Conservation (phyloP, 37 sponge, comb jelly and placozoan genomes). For the Hormiphora californensis region DNA sequence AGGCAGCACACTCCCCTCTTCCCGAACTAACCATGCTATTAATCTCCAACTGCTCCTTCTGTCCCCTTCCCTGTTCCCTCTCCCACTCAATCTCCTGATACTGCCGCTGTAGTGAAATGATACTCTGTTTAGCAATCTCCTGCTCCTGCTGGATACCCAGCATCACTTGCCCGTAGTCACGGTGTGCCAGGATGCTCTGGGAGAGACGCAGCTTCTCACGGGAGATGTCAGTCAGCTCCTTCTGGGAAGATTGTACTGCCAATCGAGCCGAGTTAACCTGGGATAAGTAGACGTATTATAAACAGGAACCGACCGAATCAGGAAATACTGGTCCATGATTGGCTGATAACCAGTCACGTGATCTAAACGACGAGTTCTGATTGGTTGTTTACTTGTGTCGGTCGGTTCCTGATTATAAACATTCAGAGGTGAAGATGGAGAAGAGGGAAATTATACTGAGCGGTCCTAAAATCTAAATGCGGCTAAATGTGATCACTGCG, state of each 20-base stretch:
- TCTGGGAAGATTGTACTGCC: constrained; percentile 18
- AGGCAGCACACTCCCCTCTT: too few species aligned
- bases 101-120: neutral
- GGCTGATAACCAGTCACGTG: too few species aligned
- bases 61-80: neutral
- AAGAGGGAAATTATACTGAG: too few species aligned
- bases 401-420: too few species aligned
- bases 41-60: neutral
- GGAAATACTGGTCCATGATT: too few species aligned
- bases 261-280: neutral
- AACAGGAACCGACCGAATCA: too few species aligned
- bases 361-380: too few species aligned
- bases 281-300: too few species aligned
- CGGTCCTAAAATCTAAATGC: too few species aligned
- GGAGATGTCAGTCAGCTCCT: neutral
- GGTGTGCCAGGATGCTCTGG: neutral
- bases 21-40: neutral
- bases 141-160: constrained; percentile 28
- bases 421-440: too few species aligned
- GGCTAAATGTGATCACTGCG: too few species aligned
- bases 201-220: neutral
- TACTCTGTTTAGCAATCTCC: constrained; percentile 32
- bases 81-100: neutral
- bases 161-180: constrained; percentile 25
- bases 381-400: too few species aligned